A percentile compares a stretch with the other conserved stretches of the same genome.
Conservation (phyloP, 2,797 vertebrate species). For the Cephalopachus bancanus region DNA sequence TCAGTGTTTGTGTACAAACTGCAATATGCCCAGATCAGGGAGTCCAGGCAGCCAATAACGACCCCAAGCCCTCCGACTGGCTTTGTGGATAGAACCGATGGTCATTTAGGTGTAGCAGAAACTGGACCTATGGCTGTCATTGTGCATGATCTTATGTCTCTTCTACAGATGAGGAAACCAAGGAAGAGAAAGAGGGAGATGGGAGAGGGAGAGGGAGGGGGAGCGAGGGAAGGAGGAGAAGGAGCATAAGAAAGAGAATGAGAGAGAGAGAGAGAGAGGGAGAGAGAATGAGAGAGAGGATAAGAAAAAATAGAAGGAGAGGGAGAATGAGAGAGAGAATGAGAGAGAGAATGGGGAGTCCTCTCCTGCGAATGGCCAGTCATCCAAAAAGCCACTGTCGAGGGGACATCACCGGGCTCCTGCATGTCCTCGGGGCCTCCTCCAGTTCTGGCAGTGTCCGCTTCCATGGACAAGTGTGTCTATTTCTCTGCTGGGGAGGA, state of each 20-base stretch:
- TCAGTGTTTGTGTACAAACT: background rate
- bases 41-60: conserved; percentile 24
- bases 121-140: background rate
- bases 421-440: background rate
- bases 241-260: background rate
- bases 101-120: conserved; percentile 24
- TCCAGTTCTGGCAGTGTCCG: background rate
- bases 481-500: background rate
- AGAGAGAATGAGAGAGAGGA: background rate
- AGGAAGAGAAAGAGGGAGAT: background rate
- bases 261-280: background rate
- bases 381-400: background rate
- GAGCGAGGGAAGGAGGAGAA: background rate
- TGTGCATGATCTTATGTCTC: conserved; percentile 46
- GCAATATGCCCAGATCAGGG: background rate
- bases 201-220: background rate
- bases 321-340: too few species aligned
- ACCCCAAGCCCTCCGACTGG: background rate
- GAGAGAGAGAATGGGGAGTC: background rate
- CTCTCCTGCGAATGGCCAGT: background rate
- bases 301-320: too few species aligned
- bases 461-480: conserved; percentile 36
- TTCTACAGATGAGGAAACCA: conserved; percentile 1
- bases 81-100: conserved; percentile 51
- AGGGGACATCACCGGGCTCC: background rate